Evolutionary conservation across 37 sponge, comb jelly and placozoan genomes (phyloP).

Genomic region (Petrosia ficiformis): DNA sequence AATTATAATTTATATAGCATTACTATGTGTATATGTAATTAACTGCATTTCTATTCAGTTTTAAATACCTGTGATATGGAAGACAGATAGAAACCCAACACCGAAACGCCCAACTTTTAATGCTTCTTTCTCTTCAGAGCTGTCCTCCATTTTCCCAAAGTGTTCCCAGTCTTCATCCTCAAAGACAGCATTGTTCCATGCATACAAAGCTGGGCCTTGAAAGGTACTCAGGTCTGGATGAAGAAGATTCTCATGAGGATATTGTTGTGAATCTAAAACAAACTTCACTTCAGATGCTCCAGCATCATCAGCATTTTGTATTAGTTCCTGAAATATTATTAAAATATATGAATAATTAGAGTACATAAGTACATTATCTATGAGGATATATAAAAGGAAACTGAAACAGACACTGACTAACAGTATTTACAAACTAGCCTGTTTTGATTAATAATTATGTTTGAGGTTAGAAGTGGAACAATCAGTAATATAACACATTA

Average conservation of each 20-base stretch:
- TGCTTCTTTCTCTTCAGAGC: conserved; percentile 40
- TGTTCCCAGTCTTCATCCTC: conserved; percentile 47
- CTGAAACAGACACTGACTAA: too few species aligned
- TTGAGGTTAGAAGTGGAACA: conserved; percentile 27
- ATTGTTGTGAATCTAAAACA: conserved; percentile 19
- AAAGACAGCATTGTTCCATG: conserved; percentile 54
- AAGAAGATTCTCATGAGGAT: conserved; percentile 10
- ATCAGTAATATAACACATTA: not conserved
- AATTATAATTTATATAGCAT: not conserved
- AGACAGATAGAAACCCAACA: conserved; percentile 33
- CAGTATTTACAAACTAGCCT: too few species aligned
- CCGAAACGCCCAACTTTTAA: conserved; percentile 65
- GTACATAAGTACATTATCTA: too few species aligned
- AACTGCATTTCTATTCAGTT: too few species aligned
- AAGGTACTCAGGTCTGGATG: conserved; percentile 45
- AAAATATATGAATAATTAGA: too few species aligned
- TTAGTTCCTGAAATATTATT: too few species aligned
- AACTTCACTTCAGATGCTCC: conserved; percentile 37
- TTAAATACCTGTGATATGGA: not conserved
- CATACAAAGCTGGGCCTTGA: conserved; percentile 69
- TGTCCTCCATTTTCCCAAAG: conserved; percentile 46
- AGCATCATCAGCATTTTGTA: too few species aligned
- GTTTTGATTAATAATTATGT: too few species aligned
- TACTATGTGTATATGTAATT: too few species aligned
- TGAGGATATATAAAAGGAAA: too few species aligned